Percentiles rank a stretch among this genome's conserved stretches.
Evolutionary conservation across 1,140 invertebrate genomes (phyloP).

Genomic region (Bombus fervidus): DNA sequence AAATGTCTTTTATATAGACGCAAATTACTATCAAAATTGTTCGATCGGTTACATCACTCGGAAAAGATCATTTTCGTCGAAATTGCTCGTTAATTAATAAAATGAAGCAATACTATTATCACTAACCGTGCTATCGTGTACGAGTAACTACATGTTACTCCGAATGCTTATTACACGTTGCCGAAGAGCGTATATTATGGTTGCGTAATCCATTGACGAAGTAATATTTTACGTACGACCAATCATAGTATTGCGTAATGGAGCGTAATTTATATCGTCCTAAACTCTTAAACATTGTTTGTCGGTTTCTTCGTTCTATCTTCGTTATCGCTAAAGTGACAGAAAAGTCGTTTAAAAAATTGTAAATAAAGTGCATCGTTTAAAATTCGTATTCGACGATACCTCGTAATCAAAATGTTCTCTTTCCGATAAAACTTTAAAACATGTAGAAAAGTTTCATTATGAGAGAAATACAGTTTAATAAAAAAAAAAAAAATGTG

Average conservation of each 20-base stretch:
- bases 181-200: background rate
- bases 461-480: background rate
- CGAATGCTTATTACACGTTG: background rate
- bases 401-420: background rate
- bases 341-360: too few relatives aligned
- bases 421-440: background rate
- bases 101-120: background rate
- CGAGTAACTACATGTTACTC: background rate
- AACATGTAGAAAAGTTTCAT: too few relatives aligned
- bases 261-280: background rate
- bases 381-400: too few relatives aligned
- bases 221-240: background rate
- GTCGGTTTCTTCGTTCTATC: background rate
- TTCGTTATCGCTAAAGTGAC: too few relatives aligned
- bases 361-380: too few relatives aligned
- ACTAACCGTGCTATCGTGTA: background rate
- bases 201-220: conserved; percentile 15
- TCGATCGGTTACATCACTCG: background rate
- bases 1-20: background rate
- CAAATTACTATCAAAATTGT: background rate
- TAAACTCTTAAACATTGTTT: background rate
- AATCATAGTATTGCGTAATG: background rate
- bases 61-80: background rate
- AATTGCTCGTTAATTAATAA: background rate
- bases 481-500: background rate